Conservation (phyloP, 2,888 invertebrate species). For the Xylophagus ater region DNA sequence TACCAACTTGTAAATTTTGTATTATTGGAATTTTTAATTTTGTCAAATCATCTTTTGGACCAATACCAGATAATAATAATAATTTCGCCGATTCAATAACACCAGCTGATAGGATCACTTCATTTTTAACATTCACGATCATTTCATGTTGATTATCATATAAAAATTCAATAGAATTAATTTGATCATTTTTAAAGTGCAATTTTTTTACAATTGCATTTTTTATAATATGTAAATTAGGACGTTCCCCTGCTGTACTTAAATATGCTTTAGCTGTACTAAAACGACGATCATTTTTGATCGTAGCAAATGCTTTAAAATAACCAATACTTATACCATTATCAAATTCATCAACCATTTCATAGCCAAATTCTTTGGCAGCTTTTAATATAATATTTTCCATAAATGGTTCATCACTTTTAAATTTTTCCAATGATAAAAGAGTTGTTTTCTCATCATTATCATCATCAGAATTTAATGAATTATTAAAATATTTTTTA, state of each 20-base stretch:
- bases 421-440: conserved; percentile 55
- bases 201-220: conserved; percentile 19
- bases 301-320: conserved; percentile 56
- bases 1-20: conserved; percentile 45
- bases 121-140: conserved; percentile 19
- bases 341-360: conserved; percentile 55
- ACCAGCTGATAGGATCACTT: conserved; percentile 27
- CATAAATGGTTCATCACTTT: conserved; percentile 52
- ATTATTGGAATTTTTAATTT: conserved; percentile 19
- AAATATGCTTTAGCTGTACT: conserved; percentile 68
- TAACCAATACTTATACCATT: conserved; percentile 62
- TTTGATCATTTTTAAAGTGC: conserved; percentile 7
- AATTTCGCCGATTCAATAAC: conserved; percentile 26
- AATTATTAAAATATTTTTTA: conserved; percentile 68
- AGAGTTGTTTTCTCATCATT: conserved; percentile 56
- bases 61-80: conserved; percentile 26
- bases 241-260: conserved; percentile 28
- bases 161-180: conserved; percentile 9
- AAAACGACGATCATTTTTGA: conserved; percentile 59
- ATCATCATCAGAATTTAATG: conserved; percentile 59
- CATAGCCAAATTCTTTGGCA: conserved; percentile 48
- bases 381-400: conserved; percentile 54
- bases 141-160: conserved; percentile 10
- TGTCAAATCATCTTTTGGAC: conserved; percentile 20
- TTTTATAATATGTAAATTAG: conserved; percentile 25